Evolutionary conservation across 2,113 vertebrate genomes (phyloP), one percentile per base, ranked within the genome.

Genomic region (Periophthalmodon schlosseri): DNA sequence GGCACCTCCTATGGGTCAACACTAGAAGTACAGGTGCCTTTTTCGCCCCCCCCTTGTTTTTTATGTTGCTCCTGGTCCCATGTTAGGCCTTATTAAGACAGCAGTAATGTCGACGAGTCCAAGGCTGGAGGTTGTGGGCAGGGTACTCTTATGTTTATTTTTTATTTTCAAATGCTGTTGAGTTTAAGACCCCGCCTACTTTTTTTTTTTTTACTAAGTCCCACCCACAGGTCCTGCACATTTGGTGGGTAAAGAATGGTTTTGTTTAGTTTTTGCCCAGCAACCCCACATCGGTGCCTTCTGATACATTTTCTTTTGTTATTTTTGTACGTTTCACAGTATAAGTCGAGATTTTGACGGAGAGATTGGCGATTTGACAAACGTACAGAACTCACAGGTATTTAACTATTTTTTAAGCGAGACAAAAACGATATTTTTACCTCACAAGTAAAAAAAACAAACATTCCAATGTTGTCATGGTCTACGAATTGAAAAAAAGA

Each of bases 401-500:
- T 97, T 95, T 93, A 96, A 95, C 94, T 91, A 94, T 94, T 95
- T 95, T 97, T 93, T 89, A 95, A 95, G 81, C 91, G 76, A 95
- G 91, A 94, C 88, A 93, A 78, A 84, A 49, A 68, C 85, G 52
- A 84, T 93, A 92, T 96, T 97, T 96, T 97, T 98, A 98, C 95
- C 97, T 99, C 97, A 96, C 93, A 90, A 93, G 94, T 95, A 93
- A 93, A 91, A 28, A 65, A 90, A 84, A 79, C 91, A 95, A 96
- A 98, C 96, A 98, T 98, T 99, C 97, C 96, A 97, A 96, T 92
- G 94, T 97, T 96, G 96, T 96, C 95, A 95, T 87, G 88, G 89
- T 92, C 91, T 91, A 90, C 81, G 65, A 91, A 91, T 90, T 92
- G 81, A 89, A 83, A 85, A 82, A 52, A 86, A 89, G 86, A 94